Evolutionary conservation across 2,797 vertebrate species (phyloP), one percentile per base, ranked within the genome.

Genomic region (Malurus splendens): DNA sequence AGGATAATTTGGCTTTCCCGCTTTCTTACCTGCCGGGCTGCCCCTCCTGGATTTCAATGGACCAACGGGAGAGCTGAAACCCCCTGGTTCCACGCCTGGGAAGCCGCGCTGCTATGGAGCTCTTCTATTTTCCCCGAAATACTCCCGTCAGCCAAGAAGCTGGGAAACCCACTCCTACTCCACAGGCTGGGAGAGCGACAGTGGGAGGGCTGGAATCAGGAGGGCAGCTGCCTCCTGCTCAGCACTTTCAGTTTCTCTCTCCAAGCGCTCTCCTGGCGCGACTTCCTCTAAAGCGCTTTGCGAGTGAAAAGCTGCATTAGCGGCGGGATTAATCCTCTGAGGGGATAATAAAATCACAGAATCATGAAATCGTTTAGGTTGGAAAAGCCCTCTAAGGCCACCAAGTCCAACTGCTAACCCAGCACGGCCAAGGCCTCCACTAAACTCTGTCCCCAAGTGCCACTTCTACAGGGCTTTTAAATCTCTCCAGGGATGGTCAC

Each of bases 191-290:
- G 44, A 61, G 36, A 74, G 32, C 1, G 1, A 3, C 9, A n/a
- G 14, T 1, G 4, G 14, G 33, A 55, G 1, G 30, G 70, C 72
- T 44, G 75, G 13, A 52, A 39, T 5, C 1, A 6, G 61, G 48
- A 61, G 28, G 9, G 71, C 16, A 6, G 74, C 56, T 20, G 30
- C 78, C 64, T 74, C 66, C 75, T 7, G 12, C 74, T 52, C 70
- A 3, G 68, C 27, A 20, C 90, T 94, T 94, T 93, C 94, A 32
- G 87, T 94, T 95, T 95, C 93, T 82, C 67, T 93, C 79, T 71
- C 36, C 71, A 36, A 66, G 54, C 4, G 0, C 38, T 6, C 60
- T 76, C 54, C 73, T 52, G 87, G 86, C 5, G 1, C 6, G 3
- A 56, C 33, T 81, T 85, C 90, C 73, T 77, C 65, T 61, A 51